Conservation (phyloP, 2,113 vertebrate genomes). For the Lamprologus tigripictilis region DNA sequence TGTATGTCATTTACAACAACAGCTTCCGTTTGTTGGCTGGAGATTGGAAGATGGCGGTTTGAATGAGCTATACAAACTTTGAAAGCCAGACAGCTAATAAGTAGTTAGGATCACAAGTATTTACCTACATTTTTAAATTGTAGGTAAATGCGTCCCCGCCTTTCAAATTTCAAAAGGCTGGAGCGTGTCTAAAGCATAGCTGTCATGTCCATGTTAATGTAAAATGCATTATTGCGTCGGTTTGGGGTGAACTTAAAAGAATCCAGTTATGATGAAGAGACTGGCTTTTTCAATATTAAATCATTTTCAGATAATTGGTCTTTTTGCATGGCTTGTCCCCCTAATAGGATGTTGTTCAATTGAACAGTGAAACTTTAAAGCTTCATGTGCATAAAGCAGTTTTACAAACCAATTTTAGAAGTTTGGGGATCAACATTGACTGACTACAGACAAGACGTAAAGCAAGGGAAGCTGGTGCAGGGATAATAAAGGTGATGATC, state of each 20-base stretch:
- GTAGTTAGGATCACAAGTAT: background rate
- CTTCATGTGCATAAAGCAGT: background rate
- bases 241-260: background rate
- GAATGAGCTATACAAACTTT: background rate
- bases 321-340: background rate
- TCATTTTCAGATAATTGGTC: background rate
- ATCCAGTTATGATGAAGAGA: background rate
- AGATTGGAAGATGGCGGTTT: conserved; percentile 28
- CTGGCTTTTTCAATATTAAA: background rate
- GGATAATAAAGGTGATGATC: background rate
- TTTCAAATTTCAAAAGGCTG: background rate
- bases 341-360: background rate
- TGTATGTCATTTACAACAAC: background rate
- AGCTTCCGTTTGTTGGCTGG: background rate
- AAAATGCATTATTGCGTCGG: background rate
- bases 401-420: background rate
- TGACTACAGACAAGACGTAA: background rate
- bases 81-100: background rate
- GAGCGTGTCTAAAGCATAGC: background rate
- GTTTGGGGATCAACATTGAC: background rate
- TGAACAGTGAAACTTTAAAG: background rate
- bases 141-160: background rate
- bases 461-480: background rate
- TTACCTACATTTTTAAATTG: background rate
- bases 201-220: background rate